Percentiles rank a stretch among this genome's conserved stretches.
phyloP scores from a whole-genome alignment of 2,888 invertebrate species.

The Idaea straminata region DNA sequence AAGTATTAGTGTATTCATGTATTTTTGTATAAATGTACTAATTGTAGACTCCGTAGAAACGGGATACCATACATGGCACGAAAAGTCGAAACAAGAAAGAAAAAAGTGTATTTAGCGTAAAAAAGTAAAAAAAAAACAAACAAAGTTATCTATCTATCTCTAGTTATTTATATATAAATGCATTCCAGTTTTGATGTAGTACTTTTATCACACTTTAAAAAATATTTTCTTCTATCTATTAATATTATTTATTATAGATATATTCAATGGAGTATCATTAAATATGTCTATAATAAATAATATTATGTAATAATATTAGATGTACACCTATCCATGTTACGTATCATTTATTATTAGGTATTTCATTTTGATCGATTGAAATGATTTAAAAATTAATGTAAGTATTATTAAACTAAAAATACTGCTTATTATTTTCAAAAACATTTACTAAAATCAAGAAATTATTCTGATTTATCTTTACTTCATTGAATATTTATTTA shows the following conservation, averaged over 20 bases:
- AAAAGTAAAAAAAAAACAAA: no score
- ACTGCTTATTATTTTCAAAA: no score
- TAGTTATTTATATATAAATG: conserved; percentile 31
- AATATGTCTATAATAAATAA: not conserved
- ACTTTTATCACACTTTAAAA: not conserved
- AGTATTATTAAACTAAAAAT: no score
- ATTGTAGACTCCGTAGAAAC: not conserved
- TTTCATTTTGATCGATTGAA: conserved; percentile 43
- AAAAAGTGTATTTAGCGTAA: conserved; percentile 6
- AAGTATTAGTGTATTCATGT: conserved; percentile 34
- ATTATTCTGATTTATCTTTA: no score
- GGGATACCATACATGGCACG: not conserved
- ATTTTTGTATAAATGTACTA: conserved; percentile 65
- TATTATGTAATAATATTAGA: not conserved
- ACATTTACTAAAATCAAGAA: no score
- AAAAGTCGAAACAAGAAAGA: not conserved
- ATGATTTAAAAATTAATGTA: conserved; percentile 41
- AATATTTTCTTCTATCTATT: not conserved
- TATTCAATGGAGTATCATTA: not conserved
- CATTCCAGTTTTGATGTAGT: conserved; percentile 48
- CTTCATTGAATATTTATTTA: no score
- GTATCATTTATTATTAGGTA: no score
- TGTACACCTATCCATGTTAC: not conserved
- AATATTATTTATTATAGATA: no score
- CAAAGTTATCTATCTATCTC: no score